Conservation (phyloP, 30 jellyfish, hydroid and myxozoan genomes). For the Chrysaora quinquecirrha region DNA sequence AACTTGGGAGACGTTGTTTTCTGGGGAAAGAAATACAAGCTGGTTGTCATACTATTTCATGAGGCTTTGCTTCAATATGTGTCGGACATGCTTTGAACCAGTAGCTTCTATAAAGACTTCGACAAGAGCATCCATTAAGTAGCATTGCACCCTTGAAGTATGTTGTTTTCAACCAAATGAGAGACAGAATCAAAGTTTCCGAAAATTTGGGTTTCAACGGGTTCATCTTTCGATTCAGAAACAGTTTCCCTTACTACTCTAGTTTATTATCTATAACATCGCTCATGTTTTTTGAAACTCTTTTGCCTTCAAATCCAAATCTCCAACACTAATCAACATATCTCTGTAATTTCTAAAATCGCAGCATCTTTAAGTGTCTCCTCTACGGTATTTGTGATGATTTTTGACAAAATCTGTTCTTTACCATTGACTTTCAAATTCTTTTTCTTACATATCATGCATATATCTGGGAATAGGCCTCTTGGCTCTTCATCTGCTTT, state of each 20-base stretch:
- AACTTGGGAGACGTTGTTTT: not conserved
- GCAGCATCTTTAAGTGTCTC: not conserved
- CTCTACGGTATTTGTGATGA: not conserved
- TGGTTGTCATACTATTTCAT: not conserved
- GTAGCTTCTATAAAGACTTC: not conserved
- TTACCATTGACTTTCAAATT: constrained; percentile 3
- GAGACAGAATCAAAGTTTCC: no score
- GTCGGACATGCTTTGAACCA: not conserved
- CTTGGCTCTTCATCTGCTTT: not conserved
- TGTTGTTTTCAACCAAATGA: no score
- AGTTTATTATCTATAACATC: no score
- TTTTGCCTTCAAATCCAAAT: constrained; percentile 3
- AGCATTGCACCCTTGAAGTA: no score
- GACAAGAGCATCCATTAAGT: not conserved
- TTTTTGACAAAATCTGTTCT: not conserved
- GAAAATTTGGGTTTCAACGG: no score
- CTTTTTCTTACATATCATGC: constrained; percentile 45
- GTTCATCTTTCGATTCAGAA: no score
- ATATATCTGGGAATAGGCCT: not conserved
- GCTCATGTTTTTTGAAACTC: constrained; percentile 3
- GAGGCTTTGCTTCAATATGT: not conserved
- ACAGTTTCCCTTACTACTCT: no score
- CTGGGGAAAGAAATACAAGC: not conserved
- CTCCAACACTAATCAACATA: not conserved
- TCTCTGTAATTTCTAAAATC: not conserved